Conservation (phyloP, 2,888 invertebrate genomes). For the Isoperla grammatica region DNA sequence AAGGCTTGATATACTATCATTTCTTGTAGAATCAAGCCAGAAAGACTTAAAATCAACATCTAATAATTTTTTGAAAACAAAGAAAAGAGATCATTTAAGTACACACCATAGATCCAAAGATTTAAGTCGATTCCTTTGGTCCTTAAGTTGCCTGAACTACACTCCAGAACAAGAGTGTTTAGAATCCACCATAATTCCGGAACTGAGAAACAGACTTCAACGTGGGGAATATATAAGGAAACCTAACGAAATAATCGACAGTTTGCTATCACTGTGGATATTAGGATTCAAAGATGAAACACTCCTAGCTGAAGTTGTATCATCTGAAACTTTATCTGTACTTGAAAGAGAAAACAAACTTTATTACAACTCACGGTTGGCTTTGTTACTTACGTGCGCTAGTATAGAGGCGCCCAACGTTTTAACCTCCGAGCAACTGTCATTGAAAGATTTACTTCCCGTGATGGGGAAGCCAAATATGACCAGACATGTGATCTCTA, state of each 20-base stretch:
- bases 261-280: constrained; percentile 44
- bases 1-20: not conserved
- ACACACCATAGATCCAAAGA: constrained; percentile 43
- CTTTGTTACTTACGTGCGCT: constrained; percentile 42
- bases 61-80: not conserved
- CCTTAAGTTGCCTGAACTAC: constrained; percentile 40
- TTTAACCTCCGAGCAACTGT: constrained; percentile 28
- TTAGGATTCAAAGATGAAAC: constrained; percentile 39
- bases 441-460: not conserved
- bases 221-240: constrained; percentile 36
- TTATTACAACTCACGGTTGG: constrained; percentile 37
- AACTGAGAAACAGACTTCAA: not conserved
- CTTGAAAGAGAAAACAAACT: constrained; percentile 23
- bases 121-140: constrained; percentile 45
- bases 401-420: constrained; percentile 41
- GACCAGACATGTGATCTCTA: constrained; percentile 31
- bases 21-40: not conserved
- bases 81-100: constrained; percentile 31
- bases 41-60: constrained; percentile 32
- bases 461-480: not conserved
- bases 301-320: constrained; percentile 12
- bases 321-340: not conserved
- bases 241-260: constrained; percentile 39
- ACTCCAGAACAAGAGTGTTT: constrained; percentile 17
- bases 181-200: constrained; percentile 11